phyloP scores from a whole-genome alignment of 2,113 vertebrate species.

The Python bivittatus region DNA sequence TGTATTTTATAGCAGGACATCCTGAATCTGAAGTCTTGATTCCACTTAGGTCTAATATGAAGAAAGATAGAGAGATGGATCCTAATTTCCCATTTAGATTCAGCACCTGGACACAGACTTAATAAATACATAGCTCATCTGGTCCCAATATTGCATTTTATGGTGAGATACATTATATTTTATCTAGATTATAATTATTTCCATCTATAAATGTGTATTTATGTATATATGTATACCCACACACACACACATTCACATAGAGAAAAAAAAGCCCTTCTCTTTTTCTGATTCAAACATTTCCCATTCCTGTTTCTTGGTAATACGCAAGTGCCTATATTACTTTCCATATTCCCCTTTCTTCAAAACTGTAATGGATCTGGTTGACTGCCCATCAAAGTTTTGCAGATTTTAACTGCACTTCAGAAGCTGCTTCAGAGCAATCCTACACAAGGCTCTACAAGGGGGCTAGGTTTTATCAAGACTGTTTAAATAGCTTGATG shows the following conservation, averaged over 20 bases:
- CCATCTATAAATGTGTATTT: neutral
- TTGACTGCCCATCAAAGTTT: neutral
- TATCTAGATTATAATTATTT: neutral
- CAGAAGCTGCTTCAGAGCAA: neutral
- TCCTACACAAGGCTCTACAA: neutral
- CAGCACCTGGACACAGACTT: neutral
- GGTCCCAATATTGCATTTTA: neutral
- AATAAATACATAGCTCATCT: neutral
- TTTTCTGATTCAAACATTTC: neutral
- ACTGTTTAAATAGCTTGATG: neutral
- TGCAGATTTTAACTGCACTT: neutral
- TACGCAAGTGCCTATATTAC: neutral
- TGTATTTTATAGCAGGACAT: neutral
- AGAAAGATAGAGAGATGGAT: neutral
- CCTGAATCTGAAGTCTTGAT: neutral
- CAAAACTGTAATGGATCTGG: neutral
- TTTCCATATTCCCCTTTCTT: neutral
- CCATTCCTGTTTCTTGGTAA: neutral
- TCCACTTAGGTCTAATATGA: neutral
- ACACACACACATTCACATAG: neutral
- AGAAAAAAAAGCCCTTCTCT: neutral
- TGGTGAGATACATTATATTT: neutral
- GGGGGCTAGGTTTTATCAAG: neutral
- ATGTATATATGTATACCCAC: neutral
- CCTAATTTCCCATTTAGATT: neutral